These are phyloP conservation scores for Poeciliopsis turneri DNA, from an alignment of 2,797 vertebrate species.

Conservation along the genomic window DNA sequence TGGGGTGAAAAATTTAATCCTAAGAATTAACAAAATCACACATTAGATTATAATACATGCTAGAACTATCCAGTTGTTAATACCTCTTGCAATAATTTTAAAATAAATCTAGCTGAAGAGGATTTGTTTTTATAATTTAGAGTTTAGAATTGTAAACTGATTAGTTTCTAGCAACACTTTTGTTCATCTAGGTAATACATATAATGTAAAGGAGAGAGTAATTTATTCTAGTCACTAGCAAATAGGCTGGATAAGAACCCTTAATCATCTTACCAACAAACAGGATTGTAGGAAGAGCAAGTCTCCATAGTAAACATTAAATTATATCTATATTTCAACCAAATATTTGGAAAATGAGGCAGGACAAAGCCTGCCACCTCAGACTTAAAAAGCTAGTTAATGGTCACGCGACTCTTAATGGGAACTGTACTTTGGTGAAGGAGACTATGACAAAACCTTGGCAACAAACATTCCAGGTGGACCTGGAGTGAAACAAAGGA, in stretches of 20 bases:
- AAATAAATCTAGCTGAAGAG: neutral
- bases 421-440: neutral
- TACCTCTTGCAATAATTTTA: neutral
- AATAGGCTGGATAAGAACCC: neutral
- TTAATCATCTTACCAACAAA: neutral
- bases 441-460: neutral
- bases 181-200: neutral
- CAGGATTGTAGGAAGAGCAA: neutral
- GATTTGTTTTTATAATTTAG: neutral
- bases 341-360: neutral
- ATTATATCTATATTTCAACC: neutral
- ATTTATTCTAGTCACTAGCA: neutral
- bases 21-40: neutral
- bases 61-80: neutral
- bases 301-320: neutral
- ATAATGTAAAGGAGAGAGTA: neutral
- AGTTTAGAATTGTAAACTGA: neutral
- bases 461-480: neutral
- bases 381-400: neutral
- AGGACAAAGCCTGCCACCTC: neutral
- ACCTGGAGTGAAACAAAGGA: neutral
- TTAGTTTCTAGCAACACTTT: neutral
- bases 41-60: neutral
- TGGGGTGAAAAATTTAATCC: neutral
- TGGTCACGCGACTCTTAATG: neutral